Evolutionary conservation across 1,140 invertebrate genomes (phyloP).

Genomic region (Drosophila mojavensis): DNA sequence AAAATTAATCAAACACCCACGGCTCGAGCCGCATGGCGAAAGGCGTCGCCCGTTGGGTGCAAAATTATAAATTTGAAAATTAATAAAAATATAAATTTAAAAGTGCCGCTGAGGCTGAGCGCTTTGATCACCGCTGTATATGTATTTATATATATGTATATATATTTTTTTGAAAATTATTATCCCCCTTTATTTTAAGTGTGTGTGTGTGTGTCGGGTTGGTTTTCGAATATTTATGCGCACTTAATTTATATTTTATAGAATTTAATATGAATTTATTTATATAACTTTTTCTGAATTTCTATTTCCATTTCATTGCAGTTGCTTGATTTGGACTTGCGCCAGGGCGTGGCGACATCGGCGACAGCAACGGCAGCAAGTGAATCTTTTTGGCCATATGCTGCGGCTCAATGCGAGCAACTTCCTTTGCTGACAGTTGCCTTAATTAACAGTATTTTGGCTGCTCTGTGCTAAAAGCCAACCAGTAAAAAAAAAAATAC

Average conservation of each 20-base stretch:
- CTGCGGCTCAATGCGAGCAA: constrained; percentile 50
- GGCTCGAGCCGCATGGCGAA: not conserved
- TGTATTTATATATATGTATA: constrained; percentile 44
- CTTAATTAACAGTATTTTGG: constrained; percentile 61
- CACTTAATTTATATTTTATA: constrained; percentile 25
- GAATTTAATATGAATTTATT: constrained; percentile 7
- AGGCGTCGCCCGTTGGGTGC: constrained; percentile 35
- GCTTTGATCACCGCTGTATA: constrained; percentile 60
- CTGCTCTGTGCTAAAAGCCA: constrained; percentile 17
- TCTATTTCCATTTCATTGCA: constrained; percentile 58
- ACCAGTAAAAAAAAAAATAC: constrained; percentile 5
- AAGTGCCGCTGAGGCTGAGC: constrained; percentile 26
- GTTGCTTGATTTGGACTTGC: constrained; percentile 69
- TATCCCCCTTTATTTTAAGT: constrained; percentile 25
- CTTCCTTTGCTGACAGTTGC: constrained; percentile 51
- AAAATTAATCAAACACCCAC: constrained; percentile 79
- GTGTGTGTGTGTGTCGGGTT: not conserved
- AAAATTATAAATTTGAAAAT: constrained; percentile 67
- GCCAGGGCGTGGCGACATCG: constrained; percentile 63
- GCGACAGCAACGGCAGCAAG: constrained; percentile 21
- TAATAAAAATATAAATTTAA: constrained; percentile 53
- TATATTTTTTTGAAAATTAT: constrained; percentile 46
- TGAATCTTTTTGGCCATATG: constrained; percentile 39
- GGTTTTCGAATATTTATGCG: constrained; percentile 57
- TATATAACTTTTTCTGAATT: constrained; percentile 22